Evolutionary conservation across 2,113 vertebrate genomes (phyloP).

Genomic region (Montifringilla adamsi): DNA sequence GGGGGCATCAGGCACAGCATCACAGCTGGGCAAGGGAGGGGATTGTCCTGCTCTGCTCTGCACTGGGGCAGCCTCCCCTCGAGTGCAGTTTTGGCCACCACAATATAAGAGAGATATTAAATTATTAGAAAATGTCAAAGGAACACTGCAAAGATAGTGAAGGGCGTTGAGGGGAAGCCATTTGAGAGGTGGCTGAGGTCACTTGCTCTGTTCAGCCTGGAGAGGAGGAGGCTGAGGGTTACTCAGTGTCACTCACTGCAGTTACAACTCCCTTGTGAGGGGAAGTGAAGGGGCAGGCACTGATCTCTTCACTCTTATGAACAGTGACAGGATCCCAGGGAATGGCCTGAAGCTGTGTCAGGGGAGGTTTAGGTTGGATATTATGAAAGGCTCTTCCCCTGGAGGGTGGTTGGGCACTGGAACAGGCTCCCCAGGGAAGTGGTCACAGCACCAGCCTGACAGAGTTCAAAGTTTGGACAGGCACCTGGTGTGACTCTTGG

Average conservation of each 20-base stretch:
- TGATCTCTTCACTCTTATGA: too few species aligned
- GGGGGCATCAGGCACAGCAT: neutral
- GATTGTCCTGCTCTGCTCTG: neutral
- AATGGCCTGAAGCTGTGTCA: neutral
- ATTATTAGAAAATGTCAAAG: neutral
- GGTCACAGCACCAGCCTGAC: too few species aligned
- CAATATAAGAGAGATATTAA: neutral
- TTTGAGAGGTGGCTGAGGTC: neutral
- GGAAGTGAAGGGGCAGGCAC: accelerated
- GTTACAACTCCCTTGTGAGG: accelerated
- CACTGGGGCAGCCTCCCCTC: accelerated
- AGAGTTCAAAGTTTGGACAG: neutral
- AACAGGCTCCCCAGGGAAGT: neutral
- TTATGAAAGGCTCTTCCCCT: neutral
- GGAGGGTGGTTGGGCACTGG: accelerated
- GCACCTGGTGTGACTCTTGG: neutral
- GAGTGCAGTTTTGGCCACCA: neutral
- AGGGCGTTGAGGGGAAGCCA: neutral
- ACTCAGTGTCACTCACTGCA: too few species aligned
- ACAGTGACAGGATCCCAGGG: neutral
- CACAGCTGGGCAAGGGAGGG: accelerated
- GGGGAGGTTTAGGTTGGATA: neutral
- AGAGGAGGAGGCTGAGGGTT: neutral
- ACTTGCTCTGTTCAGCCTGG: neutral
- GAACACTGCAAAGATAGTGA: neutral